Percentiles rank a stretch among this genome's conserved stretches.
phyloP scores from a whole-genome alignment of 2,888 invertebrate species.

The Tiliacea citrago region DNA sequence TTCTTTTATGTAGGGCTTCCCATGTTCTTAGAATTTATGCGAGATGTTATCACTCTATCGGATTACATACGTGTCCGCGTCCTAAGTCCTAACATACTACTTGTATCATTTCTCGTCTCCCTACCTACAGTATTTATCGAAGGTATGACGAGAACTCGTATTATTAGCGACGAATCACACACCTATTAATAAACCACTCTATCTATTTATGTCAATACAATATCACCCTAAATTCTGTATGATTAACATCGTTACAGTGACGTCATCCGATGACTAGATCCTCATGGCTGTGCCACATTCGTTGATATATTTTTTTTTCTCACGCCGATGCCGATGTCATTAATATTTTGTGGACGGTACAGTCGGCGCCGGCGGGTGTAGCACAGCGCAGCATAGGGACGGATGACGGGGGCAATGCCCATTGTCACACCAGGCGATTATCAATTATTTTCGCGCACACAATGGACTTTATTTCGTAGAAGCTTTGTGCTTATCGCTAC shows the following conservation, averaged over 20 bases:
- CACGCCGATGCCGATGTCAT: constrained; percentile 51
- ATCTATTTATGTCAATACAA: constrained; percentile 22
- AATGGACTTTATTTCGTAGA: constrained; percentile 81
- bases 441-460: constrained; percentile 82
- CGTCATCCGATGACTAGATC: constrained; percentile 37
- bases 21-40: background rate
- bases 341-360: constrained; percentile 61
- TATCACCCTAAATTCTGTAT: constrained; percentile 20
- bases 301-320: constrained; percentile 48
- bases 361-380: constrained; percentile 36
- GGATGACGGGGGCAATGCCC: constrained; percentile 64
- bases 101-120: constrained; percentile 8
- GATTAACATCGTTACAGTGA: constrained; percentile 25
- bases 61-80: background rate
- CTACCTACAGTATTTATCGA: background rate
- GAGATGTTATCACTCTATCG: background rate
- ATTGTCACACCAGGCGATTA: constrained; percentile 71
- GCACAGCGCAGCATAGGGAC: constrained; percentile 30
- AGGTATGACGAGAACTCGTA: constrained; percentile 19
- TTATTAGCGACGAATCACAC: constrained; percentile 17
- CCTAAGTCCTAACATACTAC: background rate
- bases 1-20: background rate
- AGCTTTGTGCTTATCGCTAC: constrained; percentile 79
- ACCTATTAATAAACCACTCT: constrained; percentile 27
- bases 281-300: constrained; percentile 35